Base-by-base conservation (phyloP, 2,888 invertebrate genomes). In the Drosophila colorata region DNA sequence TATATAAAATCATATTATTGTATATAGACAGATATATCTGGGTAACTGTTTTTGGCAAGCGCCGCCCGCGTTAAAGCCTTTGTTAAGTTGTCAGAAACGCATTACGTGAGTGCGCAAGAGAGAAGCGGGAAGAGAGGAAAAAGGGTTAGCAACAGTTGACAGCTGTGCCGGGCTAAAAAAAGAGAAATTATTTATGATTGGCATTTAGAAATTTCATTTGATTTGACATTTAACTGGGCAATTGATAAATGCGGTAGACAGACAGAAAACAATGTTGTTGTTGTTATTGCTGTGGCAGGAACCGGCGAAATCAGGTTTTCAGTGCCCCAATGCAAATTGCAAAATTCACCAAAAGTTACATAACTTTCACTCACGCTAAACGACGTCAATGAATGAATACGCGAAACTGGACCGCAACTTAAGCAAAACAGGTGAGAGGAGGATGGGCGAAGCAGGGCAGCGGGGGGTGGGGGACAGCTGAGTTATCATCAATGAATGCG, bases 181-280 rank as follows among this genome's bases (percentile, higher is more conserved):
- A 88, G 88, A 89, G 88, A 89, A 87, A 89, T 78, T 89, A 77
- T 83, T 76, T 76, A 78, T 87, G 90, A 87, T 89, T 87, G 88
- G 78, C 89, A 78, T 88, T 89, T 88, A 87, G 88, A 88, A 89
- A 89, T 74, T 80, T 64, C 46, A 69, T 78, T 80, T 80, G 69
- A 82, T 73, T 74, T 74, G 86, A 87, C 80, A 80, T 69, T 75
- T 74, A 64, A 60, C 47, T 63, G 43, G 44, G 68, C 78, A 63
- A 67, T 69, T 65, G 71, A 68, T 71, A 77, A 64, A 60, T 64
- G 63, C 48, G 31, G 55, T 48, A 64, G 43, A 57, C 25, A 47
- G 48, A 58, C 51, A 44, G 13, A 7, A 49, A 33, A 2, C 11
- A 13, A 33, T 13, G 4, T 13, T 64, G 52, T 37, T 55, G 43